Base-by-base conservation (phyloP, 1,140 invertebrate species). In the Anoplolepis gracilipes region DNA sequence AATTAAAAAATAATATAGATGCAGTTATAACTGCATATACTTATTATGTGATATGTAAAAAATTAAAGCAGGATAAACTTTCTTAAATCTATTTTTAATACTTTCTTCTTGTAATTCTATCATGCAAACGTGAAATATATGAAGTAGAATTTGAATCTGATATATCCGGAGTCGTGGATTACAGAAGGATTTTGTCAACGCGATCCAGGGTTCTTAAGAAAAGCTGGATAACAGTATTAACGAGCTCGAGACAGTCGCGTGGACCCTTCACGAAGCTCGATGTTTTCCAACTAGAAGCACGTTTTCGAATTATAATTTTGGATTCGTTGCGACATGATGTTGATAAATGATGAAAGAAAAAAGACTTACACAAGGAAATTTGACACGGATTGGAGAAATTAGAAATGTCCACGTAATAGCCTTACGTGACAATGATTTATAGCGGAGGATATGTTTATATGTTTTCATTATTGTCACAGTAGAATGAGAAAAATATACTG, bases 311-410 rank as follows among this genome's bases (percentile, higher is more conserved):
- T 19, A 61, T 87, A 53, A 78, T 64, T 76, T 78, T 25, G 53
- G 42, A 85, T 16, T 46, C n/a, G 25, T 84, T 25, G 59, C 39
- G 28, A 22, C 57, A 64, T 13, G 2, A 64, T 33, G 19, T 77
- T 75, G 39, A 67, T 84, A 39, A 36, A 0, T 10, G 49, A 42
- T 57, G 49, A 76, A 39, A 65, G 28, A 53, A n/a, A 28, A 49
- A 72, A n/a, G n/a, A 33, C 36, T 62, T 82, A 0, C 11, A 16
- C 13, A 16, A 39, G 5, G 6, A 53, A 64, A 65, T 10, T 16
- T 33, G 6, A 70, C 53, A 70, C 61, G 6, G 46, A 85, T 87
- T 61, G 42, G 25, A 42, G 72, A 16, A 36, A 87, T 69, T 78
- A 28, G 5, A 42, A 78, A 6, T 46, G 22, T 46, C 3, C 25